Evolutionary conservation across 2,797 vertebrate genomes (phyloP).

Genomic region (Galaxias olidus): DNA sequence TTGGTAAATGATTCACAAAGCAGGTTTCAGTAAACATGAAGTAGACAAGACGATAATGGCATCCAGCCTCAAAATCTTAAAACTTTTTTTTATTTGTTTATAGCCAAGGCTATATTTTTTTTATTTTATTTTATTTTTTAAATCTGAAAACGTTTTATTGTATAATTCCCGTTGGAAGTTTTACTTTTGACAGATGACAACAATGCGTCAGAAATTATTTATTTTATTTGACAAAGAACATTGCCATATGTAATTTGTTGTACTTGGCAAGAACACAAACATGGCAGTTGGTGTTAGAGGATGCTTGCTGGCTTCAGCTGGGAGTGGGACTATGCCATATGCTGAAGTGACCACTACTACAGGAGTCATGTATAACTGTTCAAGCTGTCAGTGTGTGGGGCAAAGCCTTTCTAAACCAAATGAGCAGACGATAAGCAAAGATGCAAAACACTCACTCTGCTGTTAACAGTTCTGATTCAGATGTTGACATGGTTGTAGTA

Average conservation of each 20-base stretch:
- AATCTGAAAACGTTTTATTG: no score
- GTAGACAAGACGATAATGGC: no score
- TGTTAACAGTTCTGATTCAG: conserved; percentile 21
- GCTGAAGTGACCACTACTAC: conserved; percentile 27
- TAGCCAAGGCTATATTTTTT: no score
- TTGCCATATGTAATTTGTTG: conserved; percentile 57
- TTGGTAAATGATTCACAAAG: not conserved
- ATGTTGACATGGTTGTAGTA: no score
- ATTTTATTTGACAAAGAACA: conserved; percentile 23
- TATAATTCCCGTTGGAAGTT: no score
- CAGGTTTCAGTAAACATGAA: no score
- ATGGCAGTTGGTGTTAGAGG: conserved; percentile 50
- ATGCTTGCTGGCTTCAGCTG: conserved; percentile 44
- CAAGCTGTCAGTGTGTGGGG: not conserved
- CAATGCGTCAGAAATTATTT: not conserved
- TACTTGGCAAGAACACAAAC: conserved; percentile 57
- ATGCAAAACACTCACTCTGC: conserved; percentile 30
- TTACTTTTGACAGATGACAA: no score
- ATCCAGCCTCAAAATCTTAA: no score
- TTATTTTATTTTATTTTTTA: no score
- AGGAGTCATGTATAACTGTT: not conserved
- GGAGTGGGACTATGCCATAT: conserved; percentile 62
- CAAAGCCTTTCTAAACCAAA: conserved; percentile 35
- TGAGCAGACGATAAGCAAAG: conserved; percentile 49
- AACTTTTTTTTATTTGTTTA: no score